A percentile compares a stretch with the other conserved stretches of the same genome.
Evolutionary conservation across 2,888 invertebrate genomes (phyloP).

Genomic region (Xanthorhoe designata): DNA sequence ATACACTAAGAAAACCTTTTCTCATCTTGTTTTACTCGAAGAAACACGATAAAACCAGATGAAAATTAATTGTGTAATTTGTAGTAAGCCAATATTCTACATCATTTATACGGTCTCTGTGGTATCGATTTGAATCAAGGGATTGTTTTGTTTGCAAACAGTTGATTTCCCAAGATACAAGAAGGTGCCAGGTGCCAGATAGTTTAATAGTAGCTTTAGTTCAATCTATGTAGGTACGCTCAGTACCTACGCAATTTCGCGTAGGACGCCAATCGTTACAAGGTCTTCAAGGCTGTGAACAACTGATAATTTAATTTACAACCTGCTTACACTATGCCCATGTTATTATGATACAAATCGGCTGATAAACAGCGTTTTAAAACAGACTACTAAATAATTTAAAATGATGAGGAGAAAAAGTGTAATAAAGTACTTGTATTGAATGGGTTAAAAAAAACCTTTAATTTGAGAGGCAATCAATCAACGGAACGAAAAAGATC

Average conservation of each 20-base stretch:
- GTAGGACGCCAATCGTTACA: conserved; percentile 74
- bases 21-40: too few relatives aligned
- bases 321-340: conserved; percentile 50
- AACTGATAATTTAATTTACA: conserved; percentile 63
- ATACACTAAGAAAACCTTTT: too few relatives aligned
- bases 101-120: neutral
- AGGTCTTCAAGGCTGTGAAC: conserved; percentile 67
- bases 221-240: conserved; percentile 14
- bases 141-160: conserved; percentile 28
- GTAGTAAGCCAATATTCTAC: neutral
- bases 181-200: conserved; percentile 2
- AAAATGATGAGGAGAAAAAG: too few relatives aligned
- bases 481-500: conserved; percentile 3
- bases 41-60: too few relatives aligned
- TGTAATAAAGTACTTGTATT: neutral
- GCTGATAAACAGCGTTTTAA: neutral
- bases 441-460: neutral
- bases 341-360: neutral
- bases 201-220: conserved; percentile 9
- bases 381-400: neutral
- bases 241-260: conserved; percentile 39
- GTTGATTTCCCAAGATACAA: conserved; percentile 22
- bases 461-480: neutral
- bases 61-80: too few relatives aligned
- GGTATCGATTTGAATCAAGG: conserved; percentile 4